Percentiles rank a stretch among this genome's conserved stretches.
Evolutionary conservation across 2,888 invertebrate genomes (phyloP).

Genomic region (Taenaris catops): DNA sequence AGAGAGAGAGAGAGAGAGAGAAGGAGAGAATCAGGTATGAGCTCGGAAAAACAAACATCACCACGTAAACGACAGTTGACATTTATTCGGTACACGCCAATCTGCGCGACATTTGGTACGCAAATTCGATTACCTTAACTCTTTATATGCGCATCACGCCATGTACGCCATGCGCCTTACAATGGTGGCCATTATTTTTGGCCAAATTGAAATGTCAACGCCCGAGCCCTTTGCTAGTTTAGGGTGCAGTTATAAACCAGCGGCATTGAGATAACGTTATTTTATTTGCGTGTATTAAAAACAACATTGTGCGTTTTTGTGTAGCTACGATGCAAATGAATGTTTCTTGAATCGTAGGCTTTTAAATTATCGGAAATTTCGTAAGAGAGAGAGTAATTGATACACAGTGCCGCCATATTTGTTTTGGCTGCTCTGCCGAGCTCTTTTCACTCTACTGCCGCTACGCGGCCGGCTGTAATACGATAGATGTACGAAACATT

Average conservation of each 20-base stretch:
- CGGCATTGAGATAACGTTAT: background rate
- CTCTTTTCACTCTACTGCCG: too few relatives aligned
- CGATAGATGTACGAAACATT: too few relatives aligned
- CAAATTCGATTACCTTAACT: slow-evolving; percentile 30
- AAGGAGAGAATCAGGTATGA: slow-evolving; percentile 3
- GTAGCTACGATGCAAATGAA: too few relatives aligned
- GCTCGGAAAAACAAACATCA: slow-evolving; percentile 3
- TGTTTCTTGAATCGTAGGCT: too few relatives aligned
- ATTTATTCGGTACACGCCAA: slow-evolving; percentile 27
- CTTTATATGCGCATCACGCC: slow-evolving; percentile 29
- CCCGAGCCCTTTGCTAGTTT: slow-evolving; percentile 20
- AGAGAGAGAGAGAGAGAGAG: too few relatives aligned
- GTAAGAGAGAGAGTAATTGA: too few relatives aligned
- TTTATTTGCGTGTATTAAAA: too few relatives aligned
- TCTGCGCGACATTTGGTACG: slow-evolving; percentile 24
- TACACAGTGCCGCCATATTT: too few relatives aligned
- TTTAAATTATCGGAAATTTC: too few relatives aligned
- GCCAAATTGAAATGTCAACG: slow-evolving; percentile 31
- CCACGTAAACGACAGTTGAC: slow-evolving; percentile 13
- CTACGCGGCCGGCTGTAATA: too few relatives aligned
- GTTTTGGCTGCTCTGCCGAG: too few relatives aligned
- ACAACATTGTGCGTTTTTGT: too few relatives aligned
- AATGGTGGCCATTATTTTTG: slow-evolving; percentile 30
- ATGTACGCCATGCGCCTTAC: slow-evolving; percentile 26
- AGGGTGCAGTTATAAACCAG: background rate